Evolutionary conservation across 2,797 vertebrate species (phyloP).

Genomic region (Octomys mimax): DNA sequence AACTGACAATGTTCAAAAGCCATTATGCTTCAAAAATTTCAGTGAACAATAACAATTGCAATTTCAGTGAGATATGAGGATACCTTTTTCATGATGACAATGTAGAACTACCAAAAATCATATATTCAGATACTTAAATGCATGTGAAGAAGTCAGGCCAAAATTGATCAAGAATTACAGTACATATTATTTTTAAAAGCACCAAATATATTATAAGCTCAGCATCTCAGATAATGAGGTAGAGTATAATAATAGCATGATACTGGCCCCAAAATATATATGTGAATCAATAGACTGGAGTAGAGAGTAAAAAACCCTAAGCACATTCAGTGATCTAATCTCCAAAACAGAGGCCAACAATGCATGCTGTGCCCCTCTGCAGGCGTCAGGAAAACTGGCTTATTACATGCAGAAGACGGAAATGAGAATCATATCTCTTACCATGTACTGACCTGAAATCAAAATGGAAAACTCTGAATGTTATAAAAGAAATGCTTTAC

Average conservation of each 20-base stretch:
- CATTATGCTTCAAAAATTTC: not conserved
- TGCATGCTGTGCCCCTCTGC: not conserved
- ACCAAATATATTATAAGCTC: conserved; percentile 26
- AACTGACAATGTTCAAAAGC: conserved; percentile 23
- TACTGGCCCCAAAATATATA: not conserved
- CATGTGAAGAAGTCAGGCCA: not conserved
- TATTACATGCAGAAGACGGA: not conserved
- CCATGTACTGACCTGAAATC: not conserved
- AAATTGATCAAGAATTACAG: conserved; percentile 30
- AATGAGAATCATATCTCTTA: not conserved
- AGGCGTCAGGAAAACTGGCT: not conserved
- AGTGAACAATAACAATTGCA: not conserved
- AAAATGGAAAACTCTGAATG: not conserved
- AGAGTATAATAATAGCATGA: not conserved
- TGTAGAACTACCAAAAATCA: not conserved
- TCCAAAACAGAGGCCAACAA: not conserved
- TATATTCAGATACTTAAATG: conserved; percentile 14
- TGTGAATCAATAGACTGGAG: not conserved
- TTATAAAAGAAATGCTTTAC: not conserved
- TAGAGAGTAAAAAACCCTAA: not conserved
- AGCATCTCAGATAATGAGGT: conserved; percentile 2
- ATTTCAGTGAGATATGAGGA: not conserved
- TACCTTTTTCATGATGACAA: not conserved
- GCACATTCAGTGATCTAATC: not conserved
- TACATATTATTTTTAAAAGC: not conserved